Evolutionary conservation across 1,140 invertebrate species (phyloP), one percentile per base, ranked within the genome.

Genomic region (Drosophila navojoa): DNA sequence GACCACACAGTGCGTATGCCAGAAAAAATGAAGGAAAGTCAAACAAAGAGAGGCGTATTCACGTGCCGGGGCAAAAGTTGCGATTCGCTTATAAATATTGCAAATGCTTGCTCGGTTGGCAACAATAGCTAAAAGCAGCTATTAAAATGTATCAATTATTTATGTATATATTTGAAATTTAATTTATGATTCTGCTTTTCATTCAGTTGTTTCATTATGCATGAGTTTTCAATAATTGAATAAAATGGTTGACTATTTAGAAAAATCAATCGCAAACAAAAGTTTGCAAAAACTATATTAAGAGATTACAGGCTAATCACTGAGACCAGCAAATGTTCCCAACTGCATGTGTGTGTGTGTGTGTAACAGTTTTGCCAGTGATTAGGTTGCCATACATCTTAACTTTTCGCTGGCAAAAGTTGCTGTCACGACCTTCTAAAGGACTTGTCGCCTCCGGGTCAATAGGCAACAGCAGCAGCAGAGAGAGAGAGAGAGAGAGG

Each of bases 301-400:
- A 77, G 59, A 75, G 81, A 86, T 86, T 78, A 76, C 29, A 71
- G 76, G 71, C 71, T 74, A 87, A 86, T 87, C 74, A 76, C 82
- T 79, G 76, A 38, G 6, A 75, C 67, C 75, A 76, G 63, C 66
- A 70, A 62, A 76, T 73, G 73, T 63, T 45, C 27, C 25, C 38
- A 52, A 42, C 35, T 49, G 42, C 5, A 10, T 42, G 19, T 22
- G 19, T 22, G 61, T 57, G 35, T 55, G 47, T 32, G 49, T 45
- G 47, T 63, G 29, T 15, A 59, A 71, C 66, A 78, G 76, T 81
- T 82, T 86, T 77, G 54, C 72, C 66, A 77, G 67, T 71, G 76
- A 77, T 75, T 77, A 75, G 71, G 62, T 75, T 38, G 38, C 61
- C 61, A 66, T 59, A 77, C 60, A 77, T 38, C 54, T 60, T 53